These are phyloP conservation scores for Brachionus paranguensis DNA, from an alignment of 1,140 invertebrate genomes.

Conservation along the genomic window DNA sequence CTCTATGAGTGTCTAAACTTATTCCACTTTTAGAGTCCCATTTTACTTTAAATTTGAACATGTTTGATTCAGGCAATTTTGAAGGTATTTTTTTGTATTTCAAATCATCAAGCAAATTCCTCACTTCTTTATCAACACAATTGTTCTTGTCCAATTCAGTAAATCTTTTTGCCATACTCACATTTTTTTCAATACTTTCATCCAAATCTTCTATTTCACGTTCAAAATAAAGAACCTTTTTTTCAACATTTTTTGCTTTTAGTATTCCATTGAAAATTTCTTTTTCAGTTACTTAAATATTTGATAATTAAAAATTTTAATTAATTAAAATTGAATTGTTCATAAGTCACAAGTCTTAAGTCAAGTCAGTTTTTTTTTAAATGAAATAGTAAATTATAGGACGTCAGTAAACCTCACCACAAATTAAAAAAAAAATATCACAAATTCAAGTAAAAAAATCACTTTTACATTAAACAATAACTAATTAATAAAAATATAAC, in stretches of 20 bases:
- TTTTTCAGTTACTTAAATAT: slow-evolving; percentile 30
- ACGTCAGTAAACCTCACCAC: too few relatives aligned
- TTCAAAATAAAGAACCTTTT: not conserved
- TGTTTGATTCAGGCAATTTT: not conserved
- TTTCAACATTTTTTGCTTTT: not conserved
- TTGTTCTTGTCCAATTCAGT: not conserved
- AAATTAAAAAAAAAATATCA: too few relatives aligned
- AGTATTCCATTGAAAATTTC: slow-evolving; percentile 37
- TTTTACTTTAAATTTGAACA: slow-evolving; percentile 24
- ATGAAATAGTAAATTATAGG: too few relatives aligned
- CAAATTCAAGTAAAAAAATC: too few relatives aligned
- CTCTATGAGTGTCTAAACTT: not conserved
- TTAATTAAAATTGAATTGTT: too few relatives aligned
- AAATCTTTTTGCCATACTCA: slow-evolving; percentile 60
- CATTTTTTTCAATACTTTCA: not conserved
- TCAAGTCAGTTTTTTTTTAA: too few relatives aligned
- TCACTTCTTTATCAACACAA: not conserved
- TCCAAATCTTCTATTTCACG: slow-evolving; percentile 34
- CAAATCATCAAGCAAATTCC: slow-evolving; percentile 25
- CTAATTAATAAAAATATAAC: too few relatives aligned
- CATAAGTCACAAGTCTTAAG: too few relatives aligned
- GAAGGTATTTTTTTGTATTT: slow-evolving; percentile 38
- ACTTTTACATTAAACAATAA: too few relatives aligned
- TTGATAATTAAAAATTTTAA: not conserved
- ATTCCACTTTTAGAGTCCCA: not conserved